Percentiles rank a stretch among this genome's conserved stretches.
Evolutionary conservation across 1,140 invertebrate genomes (phyloP).

Genomic region (Neuroterus valhalla): DNA sequence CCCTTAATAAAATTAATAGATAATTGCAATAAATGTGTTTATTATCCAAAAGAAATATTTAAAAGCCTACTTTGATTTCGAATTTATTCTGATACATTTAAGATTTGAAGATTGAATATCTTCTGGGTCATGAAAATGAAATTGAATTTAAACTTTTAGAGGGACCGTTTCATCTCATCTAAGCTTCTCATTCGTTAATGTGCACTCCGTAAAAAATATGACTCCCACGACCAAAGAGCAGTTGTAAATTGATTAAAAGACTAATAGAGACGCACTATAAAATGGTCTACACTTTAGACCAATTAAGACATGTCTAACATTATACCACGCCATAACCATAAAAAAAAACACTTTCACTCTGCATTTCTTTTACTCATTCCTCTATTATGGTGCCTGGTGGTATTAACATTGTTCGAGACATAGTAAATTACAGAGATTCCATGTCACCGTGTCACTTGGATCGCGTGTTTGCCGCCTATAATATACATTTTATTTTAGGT

Average conservation of each 20-base stretch:
- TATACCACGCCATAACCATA: constrained; percentile 6
- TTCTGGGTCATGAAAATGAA: too few species aligned
- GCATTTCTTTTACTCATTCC: not conserved
- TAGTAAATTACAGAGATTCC: not conserved
- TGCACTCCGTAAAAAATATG: not conserved
- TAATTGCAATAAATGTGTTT: too few species aligned
- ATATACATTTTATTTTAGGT: too few species aligned
- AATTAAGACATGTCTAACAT: constrained; percentile 36
- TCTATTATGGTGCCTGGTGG: not conserved
- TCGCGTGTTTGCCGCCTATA: constrained; percentile 6
- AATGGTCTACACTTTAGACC: constrained; percentile 39
- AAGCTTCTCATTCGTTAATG: too few species aligned
- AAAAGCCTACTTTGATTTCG: too few species aligned
- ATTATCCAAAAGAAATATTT: too few species aligned
- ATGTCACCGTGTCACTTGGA: not conserved
- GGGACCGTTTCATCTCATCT: too few species aligned
- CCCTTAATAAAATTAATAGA: too few species aligned
- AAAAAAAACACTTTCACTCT: too few species aligned
- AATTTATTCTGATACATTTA: too few species aligned
- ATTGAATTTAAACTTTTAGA: too few species aligned
- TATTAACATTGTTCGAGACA: not conserved
- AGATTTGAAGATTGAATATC: too few species aligned
- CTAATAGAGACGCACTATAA: constrained; percentile 19
- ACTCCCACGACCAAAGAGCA: not conserved
- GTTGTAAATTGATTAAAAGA: constrained; percentile 27